Evolutionary conservation across 2,797 vertebrate genomes (phyloP).

Genomic region (Parambassis ranga): DNA sequence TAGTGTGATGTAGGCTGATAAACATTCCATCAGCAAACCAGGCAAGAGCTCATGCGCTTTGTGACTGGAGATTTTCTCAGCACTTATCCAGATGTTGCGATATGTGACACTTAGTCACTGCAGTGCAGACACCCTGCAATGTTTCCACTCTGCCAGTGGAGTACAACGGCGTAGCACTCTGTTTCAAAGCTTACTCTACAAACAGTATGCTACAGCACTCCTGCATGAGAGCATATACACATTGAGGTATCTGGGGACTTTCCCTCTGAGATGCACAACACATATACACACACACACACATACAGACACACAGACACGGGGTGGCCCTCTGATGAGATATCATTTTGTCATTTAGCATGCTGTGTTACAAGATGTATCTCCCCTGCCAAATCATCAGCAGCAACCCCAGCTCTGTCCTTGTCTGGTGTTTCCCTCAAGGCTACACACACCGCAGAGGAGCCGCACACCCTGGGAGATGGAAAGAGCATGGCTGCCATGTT

Average conservation of each 20-base stretch:
- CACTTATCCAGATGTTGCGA: slow-evolving; percentile 47
- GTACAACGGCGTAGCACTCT: slow-evolving; percentile 15
- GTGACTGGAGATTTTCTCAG: slow-evolving; percentile 7
- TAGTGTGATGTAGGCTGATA: slow-evolving; percentile 15
- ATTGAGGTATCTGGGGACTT: slow-evolving; percentile 50
- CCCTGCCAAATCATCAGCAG: slow-evolving; percentile 68
- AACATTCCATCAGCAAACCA: slow-evolving; percentile 16
- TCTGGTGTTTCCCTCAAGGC: slow-evolving; percentile 79
- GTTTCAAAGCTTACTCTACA: slow-evolving; percentile 59
- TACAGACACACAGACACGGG: slow-evolving; percentile 23
- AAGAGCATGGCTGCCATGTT: slow-evolving; percentile 62
- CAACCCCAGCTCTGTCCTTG: slow-evolving; percentile 76
- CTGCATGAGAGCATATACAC: slow-evolving; percentile 59
- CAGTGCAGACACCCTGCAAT: slow-evolving; percentile 34
- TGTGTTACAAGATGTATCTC: slow-evolving; percentile 81
- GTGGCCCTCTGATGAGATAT: slow-evolving; percentile 79
- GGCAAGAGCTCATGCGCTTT: not conserved
- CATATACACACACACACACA: slow-evolving; percentile 13
- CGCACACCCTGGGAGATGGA: slow-evolving; percentile 64
- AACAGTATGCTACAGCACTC: slow-evolving; percentile 60
- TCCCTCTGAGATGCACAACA: slow-evolving; percentile 40
- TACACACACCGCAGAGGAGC: slow-evolving; percentile 60
- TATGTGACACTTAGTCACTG: slow-evolving; percentile 32
- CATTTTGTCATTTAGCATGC: slow-evolving; percentile 84
- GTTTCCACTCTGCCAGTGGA: slow-evolving; percentile 38